phyloP scores from a whole-genome alignment of 2,888 invertebrate species.

The Apotomis turbidana region DNA sequence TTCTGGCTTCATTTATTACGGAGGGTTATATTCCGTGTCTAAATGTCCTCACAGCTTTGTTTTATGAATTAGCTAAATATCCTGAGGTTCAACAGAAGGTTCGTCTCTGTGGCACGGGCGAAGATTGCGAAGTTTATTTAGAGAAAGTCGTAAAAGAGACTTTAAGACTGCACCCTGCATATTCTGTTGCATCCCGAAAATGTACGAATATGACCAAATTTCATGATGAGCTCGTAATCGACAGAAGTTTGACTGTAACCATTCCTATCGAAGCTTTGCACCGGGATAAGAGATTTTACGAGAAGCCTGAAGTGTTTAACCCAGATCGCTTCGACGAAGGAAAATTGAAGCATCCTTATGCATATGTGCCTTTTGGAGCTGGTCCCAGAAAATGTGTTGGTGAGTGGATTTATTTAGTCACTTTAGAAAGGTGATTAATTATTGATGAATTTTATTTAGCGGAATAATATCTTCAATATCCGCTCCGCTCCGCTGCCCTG shows the following conservation, averaged over 20 bases:
- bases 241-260: slow-evolving; percentile 68
- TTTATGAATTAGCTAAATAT: slow-evolving; percentile 69
- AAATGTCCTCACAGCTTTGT: slow-evolving; percentile 63
- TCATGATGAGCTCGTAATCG: slow-evolving; percentile 66
- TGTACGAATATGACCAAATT: slow-evolving; percentile 71
- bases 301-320: slow-evolving; percentile 63
- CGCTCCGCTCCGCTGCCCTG: no score
- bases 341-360: slow-evolving; percentile 56
- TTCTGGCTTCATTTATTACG: slow-evolving; percentile 65
- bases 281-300: slow-evolving; percentile 64
- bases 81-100: slow-evolving; percentile 63
- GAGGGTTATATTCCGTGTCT: slow-evolving; percentile 75
- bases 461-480: no score
- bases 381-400: slow-evolving; percentile 78
- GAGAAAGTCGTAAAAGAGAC: slow-evolving; percentile 71
- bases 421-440: neutral
- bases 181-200: slow-evolving; percentile 68
- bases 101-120: slow-evolving; percentile 55
- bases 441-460: neutral
- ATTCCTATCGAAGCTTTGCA: slow-evolving; percentile 72
- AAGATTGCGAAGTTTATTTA: slow-evolving; percentile 59
- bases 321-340: slow-evolving; percentile 67
- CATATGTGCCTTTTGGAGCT: slow-evolving; percentile 73
- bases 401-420: slow-evolving; percentile 52
- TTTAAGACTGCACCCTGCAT: slow-evolving; percentile 72